Evolutionary conservation across 2,888 invertebrate species (phyloP), one percentile per base, ranked within the genome.

Genomic region (Taenaris catops): DNA sequence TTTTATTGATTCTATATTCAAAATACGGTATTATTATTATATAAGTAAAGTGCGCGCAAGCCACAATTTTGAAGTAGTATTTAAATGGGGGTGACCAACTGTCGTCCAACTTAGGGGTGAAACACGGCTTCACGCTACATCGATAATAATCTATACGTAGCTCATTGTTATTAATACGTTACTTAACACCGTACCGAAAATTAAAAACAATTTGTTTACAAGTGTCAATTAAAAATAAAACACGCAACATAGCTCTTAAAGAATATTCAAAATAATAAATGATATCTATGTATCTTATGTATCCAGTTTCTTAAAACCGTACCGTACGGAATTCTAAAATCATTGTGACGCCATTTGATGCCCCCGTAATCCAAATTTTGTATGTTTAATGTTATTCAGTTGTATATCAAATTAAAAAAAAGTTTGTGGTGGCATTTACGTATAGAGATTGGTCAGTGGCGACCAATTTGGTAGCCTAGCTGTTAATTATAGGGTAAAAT

Each of bases 81-180:
- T 80, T 72, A 75, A 73, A 81, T 75, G 68, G 80, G 83, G 84
- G 83, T 80, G 83, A 83, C 86, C 86, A 86, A 86, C 86, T 86
- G 86, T 80, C 86, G 79, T 65, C 66, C 63, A 73, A 71, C 59
- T 69, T 68, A 64, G 63, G 84, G 83, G 78, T 69, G 63, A 68
- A 63, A 65, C 72, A 66, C 62, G 78, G 73, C 76, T 83, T 80
- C 79, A 73, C 73, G 68, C 72, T 69, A 66, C 63, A 60, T 52
- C 69, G 80, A 83, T 84, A 80, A 75, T 75, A 80, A 83, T 79
- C 79, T 83, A 78, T 73, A 79, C 67, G 63, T 68, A 59, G 57
- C 66, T 73, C 54, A 71, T 71, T 71, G 75, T 80, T 78, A 78
- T 81, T 76, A 80, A 80, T 72, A 58, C 68, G 62, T 72, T 74